Evolutionary conservation across 2,113 vertebrate genomes (phyloP), one percentile per base, ranked within the genome.

Genomic region (Pterocles orientalis): DNA sequence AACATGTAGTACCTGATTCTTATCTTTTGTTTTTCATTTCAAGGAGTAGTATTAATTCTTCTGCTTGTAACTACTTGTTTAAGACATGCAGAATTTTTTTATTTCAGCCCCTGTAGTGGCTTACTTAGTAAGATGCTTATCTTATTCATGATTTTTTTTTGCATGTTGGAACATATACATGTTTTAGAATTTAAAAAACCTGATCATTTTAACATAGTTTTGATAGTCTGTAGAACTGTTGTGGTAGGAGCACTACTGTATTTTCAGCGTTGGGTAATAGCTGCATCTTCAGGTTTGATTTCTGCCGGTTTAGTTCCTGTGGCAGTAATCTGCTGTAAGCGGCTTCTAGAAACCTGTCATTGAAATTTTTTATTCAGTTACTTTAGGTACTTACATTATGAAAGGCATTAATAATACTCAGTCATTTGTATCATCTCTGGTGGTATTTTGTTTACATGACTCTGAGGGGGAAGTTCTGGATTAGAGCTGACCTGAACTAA

Each of bases 21-120:
- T 96, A 96, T 95, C 95, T 91, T 78, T 79, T 82, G 88, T 92
- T 96, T 97, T 95, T 94, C 43, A 96, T 92, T 96, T 94, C 2
- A 29, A 68, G 89, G 81, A 82, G 91, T 45, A 89, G 29, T 91
- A 92, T 90, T 92, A 79, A 86, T 94, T 90, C 85, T 77, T 94
- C 91, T 95, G 69, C 87, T 89, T 97, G 90, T 92, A 93, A 87
- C 45, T 91, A 77, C 91, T 95, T 92, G 90, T 93, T 94, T 66
- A 87, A 96, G 80, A 72, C 47, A 60, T 4, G n/a, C 88, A 96
- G 77, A 64, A 51, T 72, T 84, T 62, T 92, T 82, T 56, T 92
- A 77, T 88, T 90, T 93, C 81, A 88, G 24, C 33, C 50, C 75
- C 66, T 93, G 24, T 78, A 92, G 60, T 94, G 43, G 45, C 75